Base-by-base conservation (phyloP, 2,888 invertebrate genomes). In the Pseudeuparius sepicola region DNA sequence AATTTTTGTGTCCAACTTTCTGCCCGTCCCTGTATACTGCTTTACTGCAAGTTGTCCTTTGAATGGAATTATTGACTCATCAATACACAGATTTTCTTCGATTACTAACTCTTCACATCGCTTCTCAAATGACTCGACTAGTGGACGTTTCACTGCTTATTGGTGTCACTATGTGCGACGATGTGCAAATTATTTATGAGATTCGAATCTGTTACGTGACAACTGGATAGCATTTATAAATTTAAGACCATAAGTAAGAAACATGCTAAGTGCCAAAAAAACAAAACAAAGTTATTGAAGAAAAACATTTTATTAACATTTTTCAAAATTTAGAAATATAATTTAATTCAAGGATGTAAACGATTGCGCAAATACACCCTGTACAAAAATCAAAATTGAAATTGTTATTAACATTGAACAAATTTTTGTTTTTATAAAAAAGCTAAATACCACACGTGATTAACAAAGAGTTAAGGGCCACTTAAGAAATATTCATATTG, bases 71-170 rank as follows among this genome's bases (percentile, higher is more conserved):
- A 42, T 42, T 14, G 37, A 40, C 30, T 32, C 37, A 14, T 37
- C 40, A 11, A 36, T 37, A 16, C 37, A 35, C n/a, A 42, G 13
- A 37, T 40, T 40, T 31, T 40, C 34, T 42, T 40, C 36, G n/a
- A 42, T n/a, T 12, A 14, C 24, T 14, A 45, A 29, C 24, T 45
- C 20, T 30, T 41, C 43, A 27, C 43, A 45, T 14, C 34, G 18
- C 10, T 36, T 41, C 38, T 45, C 37, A 23, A 43, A 43, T 18
- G 28, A 39, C 16, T 14, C 27, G 10, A 39, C 28, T 17, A 39
- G 11, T 28, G 36, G 39, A 20, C 39, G 39, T 43, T 41, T 36
- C 41, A 36, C 13, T 43, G 34, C 32, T 41, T 44, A 17, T 44
- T 36, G 20, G 34, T 35, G 5, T 31, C 24, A 33, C 38, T 28